Evolutionary conservation across 2,797 vertebrate genomes (phyloP), one percentile per base, ranked within the genome.

Genomic region (Threskiornis aethiopicus): DNA sequence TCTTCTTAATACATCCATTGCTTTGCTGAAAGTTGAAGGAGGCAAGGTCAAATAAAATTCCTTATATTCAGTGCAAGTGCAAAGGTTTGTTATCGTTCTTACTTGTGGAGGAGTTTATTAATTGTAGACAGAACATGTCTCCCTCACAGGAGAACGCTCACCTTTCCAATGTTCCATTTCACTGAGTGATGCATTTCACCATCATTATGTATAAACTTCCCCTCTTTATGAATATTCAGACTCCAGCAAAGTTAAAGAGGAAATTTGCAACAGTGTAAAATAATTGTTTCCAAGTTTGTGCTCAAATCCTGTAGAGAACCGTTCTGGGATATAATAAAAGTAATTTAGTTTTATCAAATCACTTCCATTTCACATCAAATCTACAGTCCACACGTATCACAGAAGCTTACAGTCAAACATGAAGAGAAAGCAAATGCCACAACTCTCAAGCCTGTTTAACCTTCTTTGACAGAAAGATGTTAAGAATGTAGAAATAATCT

Each of bases 21-120:
- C 81, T 95, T 72, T 79, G 39, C 58, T 95, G 13, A 14, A 79
- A 78, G 25, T 16, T 67, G 67, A 90, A 89, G 77, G 29, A 21
- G 13, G 35, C 71, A 92, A 28, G 41, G 52, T 67, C 51, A 91
- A 65, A 77, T 58, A 51, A 16, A 82, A 41, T 28, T 79, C 25
- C 54, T 42, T 39, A 41, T 24, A 49, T 73, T 66, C 55, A 86
- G 21, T 28, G 51, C n/a, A 84, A 62, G n/a, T 4, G 8, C 51
- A 61, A 89, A 70, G 6, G 20, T 67, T 90, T 87, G 51, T 73
- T 79, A 47, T 0, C 69, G 13, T 54, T 85, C 62, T 72, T 69
- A 72, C 12, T 65, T 47, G 19, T 44, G 44, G 71, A 84, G 69
- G 25, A 90, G 70, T 87, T 93, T 26, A 76, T 59, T 82, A 78